These are phyloP conservation scores for Pelvicachromis taeniatus DNA, from an alignment of 2,113 vertebrate species.

Conservation along the genomic window DNA sequence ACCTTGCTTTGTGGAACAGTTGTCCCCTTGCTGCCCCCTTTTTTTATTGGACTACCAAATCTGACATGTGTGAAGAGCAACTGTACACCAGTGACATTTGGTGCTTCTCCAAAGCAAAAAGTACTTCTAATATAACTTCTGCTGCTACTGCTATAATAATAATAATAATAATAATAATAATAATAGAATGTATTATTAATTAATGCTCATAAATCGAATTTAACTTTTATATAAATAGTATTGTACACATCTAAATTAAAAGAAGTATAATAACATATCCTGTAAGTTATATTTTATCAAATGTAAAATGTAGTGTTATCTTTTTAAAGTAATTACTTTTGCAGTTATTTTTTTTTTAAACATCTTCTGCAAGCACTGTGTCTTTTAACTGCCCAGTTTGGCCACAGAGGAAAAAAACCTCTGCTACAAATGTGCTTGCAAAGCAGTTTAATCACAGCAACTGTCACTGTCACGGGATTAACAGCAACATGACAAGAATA, in stretches of 20 bases:
- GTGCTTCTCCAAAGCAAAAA: neutral
- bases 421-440: conserved; percentile 6
- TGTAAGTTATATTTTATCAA: neutral
- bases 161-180: neutral
- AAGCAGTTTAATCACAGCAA: conserved; percentile 27
- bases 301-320: neutral
- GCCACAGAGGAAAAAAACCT: neutral
- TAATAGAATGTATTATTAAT: neutral
- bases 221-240: neutral
- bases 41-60: neutral
- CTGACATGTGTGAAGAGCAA: conserved; percentile 1
- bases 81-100: conserved; percentile 19
- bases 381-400: neutral
- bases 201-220: neutral
- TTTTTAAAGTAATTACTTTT: neutral
- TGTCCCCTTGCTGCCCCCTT: neutral
- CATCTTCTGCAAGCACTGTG: neutral
- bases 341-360: neutral
- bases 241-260: neutral
- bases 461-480: conserved; percentile 56
- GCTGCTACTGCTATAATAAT: neutral
- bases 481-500: conserved; percentile 55
- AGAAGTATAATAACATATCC: neutral
- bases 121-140: neutral
- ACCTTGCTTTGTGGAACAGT: neutral